phyloP scores from a whole-genome alignment of 2,888 invertebrate genomes.

The Melanophora roralis region DNA sequence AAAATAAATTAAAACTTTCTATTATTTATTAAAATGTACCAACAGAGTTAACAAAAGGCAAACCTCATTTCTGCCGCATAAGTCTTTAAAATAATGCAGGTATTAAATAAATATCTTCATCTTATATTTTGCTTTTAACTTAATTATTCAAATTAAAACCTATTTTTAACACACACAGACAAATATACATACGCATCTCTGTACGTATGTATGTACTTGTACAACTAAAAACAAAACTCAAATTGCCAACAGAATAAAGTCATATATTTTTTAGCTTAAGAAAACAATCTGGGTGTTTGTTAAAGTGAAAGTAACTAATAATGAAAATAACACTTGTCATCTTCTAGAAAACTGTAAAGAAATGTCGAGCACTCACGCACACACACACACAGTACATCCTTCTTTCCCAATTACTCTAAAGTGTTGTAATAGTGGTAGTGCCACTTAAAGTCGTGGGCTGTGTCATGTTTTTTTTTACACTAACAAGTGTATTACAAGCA shows the following conservation, averaged over 20 bases:
- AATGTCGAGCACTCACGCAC: too few species aligned
- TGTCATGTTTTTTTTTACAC: conserved; percentile 19
- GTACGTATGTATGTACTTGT: too few species aligned
- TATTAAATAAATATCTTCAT: too few species aligned
- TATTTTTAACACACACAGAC: too few species aligned
- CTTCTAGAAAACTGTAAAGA: background rate
- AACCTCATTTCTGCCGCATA: too few species aligned
- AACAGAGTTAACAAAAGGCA: too few species aligned
- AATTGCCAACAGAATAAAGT: conserved; percentile 5
- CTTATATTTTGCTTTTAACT: too few species aligned
- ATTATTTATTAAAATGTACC: too few species aligned
- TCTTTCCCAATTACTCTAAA: background rate
- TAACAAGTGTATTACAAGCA: conserved; percentile 61
- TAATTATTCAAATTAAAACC: too few species aligned
- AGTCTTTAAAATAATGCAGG: too few species aligned
- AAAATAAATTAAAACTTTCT: too few species aligned
- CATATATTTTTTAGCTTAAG: conserved; percentile 3
- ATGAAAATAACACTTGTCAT: conserved; percentile 21
- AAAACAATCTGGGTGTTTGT: conserved; percentile 16
- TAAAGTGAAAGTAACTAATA: conserved; percentile 44
- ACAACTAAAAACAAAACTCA: background rate
- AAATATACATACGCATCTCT: too few species aligned
- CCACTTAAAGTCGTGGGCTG: background rate
- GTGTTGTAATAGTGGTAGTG: background rate
- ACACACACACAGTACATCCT: background rate